Percentiles rank a stretch among this genome's conserved stretches.
These are phyloP conservation scores for Hermaeophaga mercurialis DNA, from an alignment of 2,888 invertebrate species.

Conservation along the genomic window DNA sequence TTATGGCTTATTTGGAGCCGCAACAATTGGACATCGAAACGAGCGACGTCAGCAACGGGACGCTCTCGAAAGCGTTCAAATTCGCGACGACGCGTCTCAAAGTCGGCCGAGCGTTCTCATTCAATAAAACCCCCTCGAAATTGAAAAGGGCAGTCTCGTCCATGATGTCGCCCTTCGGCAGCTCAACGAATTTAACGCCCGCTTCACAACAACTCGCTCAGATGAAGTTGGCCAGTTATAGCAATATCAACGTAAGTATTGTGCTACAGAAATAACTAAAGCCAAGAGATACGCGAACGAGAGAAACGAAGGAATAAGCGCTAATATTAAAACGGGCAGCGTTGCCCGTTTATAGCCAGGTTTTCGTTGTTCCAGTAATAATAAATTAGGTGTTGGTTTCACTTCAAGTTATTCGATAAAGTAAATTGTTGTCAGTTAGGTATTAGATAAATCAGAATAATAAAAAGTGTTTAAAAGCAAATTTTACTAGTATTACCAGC, in stretches of 20 bases:
- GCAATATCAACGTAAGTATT: conserved; percentile 78
- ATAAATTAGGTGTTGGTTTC: no score
- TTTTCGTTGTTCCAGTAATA: no score
- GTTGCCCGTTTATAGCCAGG: no score
- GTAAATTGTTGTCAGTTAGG: no score
- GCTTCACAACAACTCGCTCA: conserved; percentile 84
- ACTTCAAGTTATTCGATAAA: no score
- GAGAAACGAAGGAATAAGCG: no score
- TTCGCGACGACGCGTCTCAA: conserved; percentile 84
- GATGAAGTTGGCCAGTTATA: conserved; percentile 85
- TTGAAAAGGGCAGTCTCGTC: conserved; percentile 93
- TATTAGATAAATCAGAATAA: no score
- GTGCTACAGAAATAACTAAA: no score
- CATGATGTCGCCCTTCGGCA: conserved; percentile 90
- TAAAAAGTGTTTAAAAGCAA: no score
- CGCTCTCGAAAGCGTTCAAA: conserved; percentile 89
- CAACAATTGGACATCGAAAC: conserved; percentile 87
- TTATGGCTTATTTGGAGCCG: conserved; percentile 77
- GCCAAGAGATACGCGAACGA: no score
- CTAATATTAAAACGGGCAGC: no score
- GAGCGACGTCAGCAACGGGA: conserved; percentile 83
- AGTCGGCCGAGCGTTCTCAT: conserved; percentile 93
- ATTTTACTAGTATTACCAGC: no score
- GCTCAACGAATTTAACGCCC: conserved; percentile 81
- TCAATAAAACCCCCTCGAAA: conserved; percentile 93